Evolutionary conservation across 2,113 vertebrate species (phyloP).

Genomic region (Reinhardtius hippoglossoides): DNA sequence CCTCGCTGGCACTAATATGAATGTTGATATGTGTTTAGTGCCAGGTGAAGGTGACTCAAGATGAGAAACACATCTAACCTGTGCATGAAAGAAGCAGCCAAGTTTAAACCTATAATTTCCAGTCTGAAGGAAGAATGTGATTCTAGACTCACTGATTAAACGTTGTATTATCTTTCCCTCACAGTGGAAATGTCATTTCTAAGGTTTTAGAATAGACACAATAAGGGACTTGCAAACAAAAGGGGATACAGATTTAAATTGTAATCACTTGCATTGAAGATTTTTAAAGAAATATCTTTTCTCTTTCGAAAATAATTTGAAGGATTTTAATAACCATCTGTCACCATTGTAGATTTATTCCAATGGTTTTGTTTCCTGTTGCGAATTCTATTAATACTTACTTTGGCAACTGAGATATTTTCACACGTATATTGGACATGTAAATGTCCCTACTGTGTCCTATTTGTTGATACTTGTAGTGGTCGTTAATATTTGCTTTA

Average conservation of each 20-base stretch:
- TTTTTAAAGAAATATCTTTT: neutral
- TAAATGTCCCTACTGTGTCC: neutral
- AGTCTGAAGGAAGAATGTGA: neutral
- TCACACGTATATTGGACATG: conserved; percentile 26
- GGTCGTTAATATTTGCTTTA: neutral
- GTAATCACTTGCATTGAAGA: neutral
- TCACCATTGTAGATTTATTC: neutral
- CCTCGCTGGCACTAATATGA: conserved; percentile 64
- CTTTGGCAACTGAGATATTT: conserved; percentile 21
- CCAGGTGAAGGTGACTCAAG: conserved; percentile 35
- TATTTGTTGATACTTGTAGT: conserved; percentile 11
- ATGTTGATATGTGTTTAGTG: conserved; percentile 43
- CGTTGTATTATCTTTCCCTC: neutral
- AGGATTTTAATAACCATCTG: conserved; percentile 4
- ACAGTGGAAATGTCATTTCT: neutral
- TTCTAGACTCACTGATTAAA: neutral
- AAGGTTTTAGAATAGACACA: neutral
- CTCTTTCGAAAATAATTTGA: neutral
- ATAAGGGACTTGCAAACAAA: neutral
- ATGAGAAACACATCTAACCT: conserved; percentile 22
- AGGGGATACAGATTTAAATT: neutral
- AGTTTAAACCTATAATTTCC: conserved; percentile 1
- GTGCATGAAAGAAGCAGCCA: conserved; percentile 23
- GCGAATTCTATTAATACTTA: conserved; percentile 8
- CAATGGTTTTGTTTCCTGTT: conserved; percentile 8